Base-by-base conservation (phyloP, 2,113 vertebrate genomes). In the Microtus ochrogaster region DNA sequence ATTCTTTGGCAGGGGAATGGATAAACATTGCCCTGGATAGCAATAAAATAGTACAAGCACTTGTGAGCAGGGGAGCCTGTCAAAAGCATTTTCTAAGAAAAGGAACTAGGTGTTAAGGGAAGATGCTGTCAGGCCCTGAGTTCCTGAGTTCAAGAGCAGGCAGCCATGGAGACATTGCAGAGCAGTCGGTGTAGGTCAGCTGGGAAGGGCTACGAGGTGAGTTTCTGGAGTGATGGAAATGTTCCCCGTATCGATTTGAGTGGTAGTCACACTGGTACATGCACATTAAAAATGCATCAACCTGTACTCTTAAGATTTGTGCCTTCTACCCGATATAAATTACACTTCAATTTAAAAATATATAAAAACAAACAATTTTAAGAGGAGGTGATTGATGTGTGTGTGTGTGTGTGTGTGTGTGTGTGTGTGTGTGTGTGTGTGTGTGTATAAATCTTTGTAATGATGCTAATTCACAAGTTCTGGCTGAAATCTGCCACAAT, bases 221-320 rank as follows among this genome's bases (percentile, higher is more conserved):
- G 58, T 49, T 90, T 65, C 92, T 61, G 63, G 36, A 77, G 58
- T 68, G 82, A 83, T 61, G 49, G n/a, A 92, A 90, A 73, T 49
- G 7, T 88, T 68, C 39, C 68, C 70, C 0, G 0, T 74, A 74
- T 74, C 22, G 47, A 94, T 91, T 83, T 83, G n/a, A 92, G 14
- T 33, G 3, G n/a, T 63, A 90, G 55, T 49, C 88, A 95, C 68
- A 58, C 74, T 94, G 41, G 55, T 88, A 41, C 24, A 33, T 3
- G 39, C 49, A 90, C 26, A 88, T 84, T 91, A 95, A 94, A 96
- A 95, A 93, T 90, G 91, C 70, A 92, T 91, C 44, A 55, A 79
- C 39, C 55, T 79, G n/a, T 68, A 72, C 4, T 76, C 58, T 90
- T 95, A 73, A 87, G 90, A 95, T 91, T 89, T 95, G 94, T 78